phyloP scores from a whole-genome alignment of 2,113 vertebrate species.

The Hoplias malabaricus region DNA sequence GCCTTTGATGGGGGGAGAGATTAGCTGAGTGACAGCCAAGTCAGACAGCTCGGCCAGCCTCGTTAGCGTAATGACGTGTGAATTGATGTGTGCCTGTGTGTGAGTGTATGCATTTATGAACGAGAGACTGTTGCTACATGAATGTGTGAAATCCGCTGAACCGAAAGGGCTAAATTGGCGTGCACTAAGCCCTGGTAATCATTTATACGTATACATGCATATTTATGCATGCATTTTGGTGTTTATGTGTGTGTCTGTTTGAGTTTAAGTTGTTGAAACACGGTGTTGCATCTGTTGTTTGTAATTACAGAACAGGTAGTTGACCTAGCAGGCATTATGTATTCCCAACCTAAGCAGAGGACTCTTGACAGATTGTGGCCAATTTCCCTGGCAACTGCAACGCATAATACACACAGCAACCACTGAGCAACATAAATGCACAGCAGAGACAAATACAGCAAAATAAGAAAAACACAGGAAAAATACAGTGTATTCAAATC shows the following conservation, averaged over 20 bases:
- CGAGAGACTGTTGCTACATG: constrained; percentile 51
- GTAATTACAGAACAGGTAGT: constrained; percentile 25
- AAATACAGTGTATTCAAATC: neutral
- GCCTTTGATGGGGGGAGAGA: constrained; percentile 41
- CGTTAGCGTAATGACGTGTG: constrained; percentile 43
- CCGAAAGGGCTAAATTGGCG: constrained; percentile 4
- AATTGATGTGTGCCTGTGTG: constrained; percentile 3
- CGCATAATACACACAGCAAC: constrained; percentile 37
- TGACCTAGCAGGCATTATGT: constrained; percentile 23
- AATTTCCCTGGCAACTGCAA: constrained; percentile 38
- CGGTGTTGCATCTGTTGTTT: neutral
- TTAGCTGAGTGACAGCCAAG: constrained; percentile 27
- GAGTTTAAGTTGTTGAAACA: constrained; percentile 54
- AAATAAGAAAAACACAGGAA: neutral
- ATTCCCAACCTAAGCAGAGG: constrained; percentile 13
- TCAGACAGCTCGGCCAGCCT: constrained; percentile 21
- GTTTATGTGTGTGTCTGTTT: constrained; percentile 29
- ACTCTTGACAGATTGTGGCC: constrained; percentile 13
- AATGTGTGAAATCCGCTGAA: neutral
- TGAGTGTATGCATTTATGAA: neutral
- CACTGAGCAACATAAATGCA: constrained; percentile 27
- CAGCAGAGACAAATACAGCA: constrained; percentile 10
- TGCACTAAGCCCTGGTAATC: neutral
- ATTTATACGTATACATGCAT: neutral
- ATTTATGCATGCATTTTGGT: neutral